Evolutionary conservation across 1,140 invertebrate genomes (phyloP).

Genomic region (Homalodisca vitripennis): DNA sequence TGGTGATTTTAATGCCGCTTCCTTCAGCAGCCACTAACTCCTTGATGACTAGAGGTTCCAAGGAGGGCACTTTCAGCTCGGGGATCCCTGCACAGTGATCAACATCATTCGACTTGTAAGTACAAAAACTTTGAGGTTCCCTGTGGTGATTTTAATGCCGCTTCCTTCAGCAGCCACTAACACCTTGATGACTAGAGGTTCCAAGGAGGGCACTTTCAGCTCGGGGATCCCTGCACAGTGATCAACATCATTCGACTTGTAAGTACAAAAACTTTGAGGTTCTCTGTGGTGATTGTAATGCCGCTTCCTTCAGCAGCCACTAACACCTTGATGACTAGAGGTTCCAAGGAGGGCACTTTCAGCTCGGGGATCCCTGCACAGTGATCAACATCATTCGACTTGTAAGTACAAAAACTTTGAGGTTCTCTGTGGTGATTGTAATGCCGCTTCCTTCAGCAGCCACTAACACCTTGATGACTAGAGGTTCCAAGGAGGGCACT

Average conservation of each 20-base stretch:
- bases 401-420: conserved; percentile 59
- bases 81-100: conserved; percentile 42
- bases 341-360: conserved; percentile 41
- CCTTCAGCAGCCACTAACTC: conserved; percentile 59
- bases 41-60: conserved; percentile 53
- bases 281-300: conserved; percentile 60
- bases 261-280: conserved; percentile 59
- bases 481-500: conserved; percentile 42
- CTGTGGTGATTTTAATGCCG: conserved; percentile 60
- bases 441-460: conserved; percentile 58
- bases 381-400: no score
- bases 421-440: conserved; percentile 60
- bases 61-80: conserved; percentile 40
- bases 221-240: conserved; percentile 44
- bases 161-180: conserved; percentile 59
- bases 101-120: no score
- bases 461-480: conserved; percentile 59
- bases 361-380: conserved; percentile 43
- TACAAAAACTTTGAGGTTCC: conserved; percentile 58
- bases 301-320: conserved; percentile 58
- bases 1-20: conserved; percentile 59
- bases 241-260: no score
- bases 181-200: conserved; percentile 55
- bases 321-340: conserved; percentile 57
- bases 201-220: conserved; percentile 39